Evolutionary conservation across 2,888 invertebrate species (phyloP).

Genomic region (Ophonus ardosiacus): DNA sequence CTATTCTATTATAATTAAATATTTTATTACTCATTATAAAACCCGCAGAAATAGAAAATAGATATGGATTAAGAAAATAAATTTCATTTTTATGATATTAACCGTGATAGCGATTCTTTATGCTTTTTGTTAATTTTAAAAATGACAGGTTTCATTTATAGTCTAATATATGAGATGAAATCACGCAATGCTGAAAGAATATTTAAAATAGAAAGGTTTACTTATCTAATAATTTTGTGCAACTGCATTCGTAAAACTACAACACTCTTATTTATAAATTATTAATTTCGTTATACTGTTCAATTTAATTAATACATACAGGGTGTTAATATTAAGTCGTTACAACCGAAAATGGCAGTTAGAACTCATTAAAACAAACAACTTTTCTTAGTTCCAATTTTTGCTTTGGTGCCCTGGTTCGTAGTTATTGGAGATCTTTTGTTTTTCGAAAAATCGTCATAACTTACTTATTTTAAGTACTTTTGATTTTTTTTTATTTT

Average conservation of each 20-base stretch:
- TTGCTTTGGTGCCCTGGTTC: too few species aligned
- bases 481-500: too few species aligned
- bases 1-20: background rate
- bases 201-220: background rate
- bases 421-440: too few species aligned
- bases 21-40: background rate
- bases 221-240: background rate
- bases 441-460: too few species aligned
- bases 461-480: too few species aligned
- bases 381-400: too few species aligned
- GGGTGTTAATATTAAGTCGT: too few species aligned
- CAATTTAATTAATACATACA: too few species aligned
- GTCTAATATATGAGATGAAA: background rate
- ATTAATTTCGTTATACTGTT: too few species aligned
- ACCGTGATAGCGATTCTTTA: background rate
- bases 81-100: background rate
- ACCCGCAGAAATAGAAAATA: background rate
- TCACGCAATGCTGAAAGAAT: conserved; percentile 12
- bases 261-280: background rate
- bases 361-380: too few species aligned
- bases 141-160: conserved; percentile 16
- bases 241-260: background rate
- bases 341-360: too few species aligned
- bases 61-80: background rate
- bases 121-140: background rate